Evolutionary conservation across 2,888 invertebrate species (phyloP).

Genomic region (Melieria picta): DNA sequence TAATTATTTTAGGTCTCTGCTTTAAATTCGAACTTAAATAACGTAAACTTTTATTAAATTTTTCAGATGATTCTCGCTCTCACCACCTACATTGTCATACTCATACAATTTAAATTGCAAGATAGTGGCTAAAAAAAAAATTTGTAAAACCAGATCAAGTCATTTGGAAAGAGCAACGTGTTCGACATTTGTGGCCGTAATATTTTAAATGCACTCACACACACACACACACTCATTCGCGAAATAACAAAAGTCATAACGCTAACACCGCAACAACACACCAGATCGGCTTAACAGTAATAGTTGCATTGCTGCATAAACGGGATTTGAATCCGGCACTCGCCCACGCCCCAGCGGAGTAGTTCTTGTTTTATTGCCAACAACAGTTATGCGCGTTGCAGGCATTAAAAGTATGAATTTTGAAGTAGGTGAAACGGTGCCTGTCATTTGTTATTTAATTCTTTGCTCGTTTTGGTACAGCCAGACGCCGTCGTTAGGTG

Average conservation of each 20-base stretch:
- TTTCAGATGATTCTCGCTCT: constrained; percentile 55
- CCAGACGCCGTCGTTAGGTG: too few relatives aligned
- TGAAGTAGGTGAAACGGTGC: not conserved
- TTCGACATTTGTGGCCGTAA: not conserved
- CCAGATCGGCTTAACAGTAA: too few relatives aligned
- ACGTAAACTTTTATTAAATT: not conserved
- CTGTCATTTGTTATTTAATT: not conserved
- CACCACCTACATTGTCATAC: constrained; percentile 52
- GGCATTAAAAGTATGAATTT: not conserved
- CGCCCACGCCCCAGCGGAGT: too few relatives aligned
- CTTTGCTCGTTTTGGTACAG: too few relatives aligned
- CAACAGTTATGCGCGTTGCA: too few relatives aligned
- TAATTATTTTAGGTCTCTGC: too few relatives aligned
- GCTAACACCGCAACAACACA: too few relatives aligned
- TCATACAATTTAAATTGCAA: constrained; percentile 62
- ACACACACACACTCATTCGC: not conserved
- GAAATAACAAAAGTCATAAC: not conserved
- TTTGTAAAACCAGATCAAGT: not conserved
- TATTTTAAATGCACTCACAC: not conserved
- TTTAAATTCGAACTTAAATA: not conserved
- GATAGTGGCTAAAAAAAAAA: constrained; percentile 3
- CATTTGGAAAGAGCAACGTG: not conserved
- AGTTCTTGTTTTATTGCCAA: too few relatives aligned
- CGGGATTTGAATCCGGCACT: too few relatives aligned
- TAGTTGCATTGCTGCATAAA: too few relatives aligned